Conservation (phyloP, 2,113 vertebrate species). For the Arizona elegans region DNA sequence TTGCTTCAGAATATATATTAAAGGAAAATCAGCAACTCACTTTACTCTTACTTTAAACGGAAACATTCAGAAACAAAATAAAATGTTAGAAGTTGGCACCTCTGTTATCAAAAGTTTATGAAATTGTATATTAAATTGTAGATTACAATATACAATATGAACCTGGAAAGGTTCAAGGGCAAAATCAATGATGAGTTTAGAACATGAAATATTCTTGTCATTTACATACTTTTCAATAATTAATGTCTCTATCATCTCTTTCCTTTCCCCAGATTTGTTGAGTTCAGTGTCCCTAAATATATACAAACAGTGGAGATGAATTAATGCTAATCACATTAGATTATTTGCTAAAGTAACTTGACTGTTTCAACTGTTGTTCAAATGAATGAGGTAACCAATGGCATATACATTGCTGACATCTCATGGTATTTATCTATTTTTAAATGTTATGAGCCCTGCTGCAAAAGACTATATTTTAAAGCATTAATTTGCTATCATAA, state of each 20-base stretch:
- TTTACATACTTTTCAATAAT: not conserved
- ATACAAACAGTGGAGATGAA: not conserved
- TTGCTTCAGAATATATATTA: not conserved
- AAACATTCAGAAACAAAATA: not conserved
- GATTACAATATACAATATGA: no score
- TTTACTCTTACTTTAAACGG: not conserved
- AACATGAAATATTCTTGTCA: rapidly evolving
- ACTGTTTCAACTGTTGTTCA: not conserved
- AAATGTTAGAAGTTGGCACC: not conserved
- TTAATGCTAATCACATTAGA: not conserved
- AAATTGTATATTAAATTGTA: not conserved
- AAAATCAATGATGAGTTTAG: not conserved
- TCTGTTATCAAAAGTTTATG: not conserved
- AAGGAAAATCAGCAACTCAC: not conserved
- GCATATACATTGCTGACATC: not conserved
- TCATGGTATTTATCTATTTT: not conserved
- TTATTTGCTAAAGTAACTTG: rapidly evolving
- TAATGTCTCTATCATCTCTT: not conserved
- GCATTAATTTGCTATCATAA: conserved; percentile 20
- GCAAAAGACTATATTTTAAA: not conserved
- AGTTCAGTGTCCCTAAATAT: not conserved
- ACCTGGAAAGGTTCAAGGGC: not conserved
- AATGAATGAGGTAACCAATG: not conserved
- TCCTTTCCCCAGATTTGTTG: not conserved
- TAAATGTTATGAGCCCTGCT: not conserved